Conservation (phyloP, 64 coral and sea anemone species). For the Astreopora myriophthalma region DNA sequence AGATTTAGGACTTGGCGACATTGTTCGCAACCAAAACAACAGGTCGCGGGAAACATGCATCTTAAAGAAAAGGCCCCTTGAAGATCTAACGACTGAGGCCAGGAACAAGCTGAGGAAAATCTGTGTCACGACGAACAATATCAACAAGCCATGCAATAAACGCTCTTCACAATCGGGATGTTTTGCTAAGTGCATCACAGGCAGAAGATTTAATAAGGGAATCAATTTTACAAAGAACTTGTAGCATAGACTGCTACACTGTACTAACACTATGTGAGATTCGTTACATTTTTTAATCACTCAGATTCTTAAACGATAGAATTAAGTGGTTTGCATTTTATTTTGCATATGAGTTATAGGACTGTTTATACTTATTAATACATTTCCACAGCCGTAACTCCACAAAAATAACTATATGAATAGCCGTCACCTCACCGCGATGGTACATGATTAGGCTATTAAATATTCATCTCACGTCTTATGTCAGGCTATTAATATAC, state of each 20-base stretch:
- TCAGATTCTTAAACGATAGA: not conserved
- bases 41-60: not conserved
- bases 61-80: conserved; percentile 19
- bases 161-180: not conserved
- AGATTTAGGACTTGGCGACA: conserved; percentile 17
- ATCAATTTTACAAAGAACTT: not conserved
- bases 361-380: not conserved
- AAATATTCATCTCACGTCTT: too few species aligned
- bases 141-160: conserved; percentile 28
- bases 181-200: too few species aligned
- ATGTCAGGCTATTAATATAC: too few species aligned
- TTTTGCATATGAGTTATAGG: not conserved
- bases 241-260: not conserved
- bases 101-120: conserved; percentile 59
- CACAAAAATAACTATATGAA: too few species aligned
- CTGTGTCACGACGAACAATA: conserved; percentile 28
- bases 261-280: not conserved
- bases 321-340: not conserved
- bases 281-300: not conserved
- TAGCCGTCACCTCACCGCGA: too few species aligned
- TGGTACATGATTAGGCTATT: too few species aligned
- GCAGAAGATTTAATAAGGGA: not conserved
- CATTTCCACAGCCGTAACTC: not conserved
- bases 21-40: conserved; percentile 11
- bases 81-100: conserved; percentile 33